Evolutionary conservation across 2,113 vertebrate genomes (phyloP).

Genomic region (Pionites leucogaster): DNA sequence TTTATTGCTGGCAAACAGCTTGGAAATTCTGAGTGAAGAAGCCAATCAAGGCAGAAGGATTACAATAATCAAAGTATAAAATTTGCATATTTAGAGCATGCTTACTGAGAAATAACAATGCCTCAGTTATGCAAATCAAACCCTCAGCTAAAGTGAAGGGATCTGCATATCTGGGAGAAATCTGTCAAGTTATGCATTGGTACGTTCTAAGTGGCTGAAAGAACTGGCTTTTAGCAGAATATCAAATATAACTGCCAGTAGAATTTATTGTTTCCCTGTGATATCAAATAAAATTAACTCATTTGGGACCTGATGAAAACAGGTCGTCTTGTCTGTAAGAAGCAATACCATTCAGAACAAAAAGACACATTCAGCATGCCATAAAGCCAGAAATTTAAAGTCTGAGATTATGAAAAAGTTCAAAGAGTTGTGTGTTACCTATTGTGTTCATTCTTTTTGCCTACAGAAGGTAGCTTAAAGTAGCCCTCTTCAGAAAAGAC

Average conservation of each 20-base stretch:
- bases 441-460: neutral
- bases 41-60: slow-evolving; percentile 31
- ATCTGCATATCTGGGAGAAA: slow-evolving; percentile 52
- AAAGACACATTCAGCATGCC: neutral
- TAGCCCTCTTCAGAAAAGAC: neutral
- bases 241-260: neutral
- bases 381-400: neutral
- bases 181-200: neutral
- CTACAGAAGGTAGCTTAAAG: neutral
- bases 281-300: neutral
- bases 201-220: slow-evolving; percentile 26
- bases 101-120: slow-evolving; percentile 57
- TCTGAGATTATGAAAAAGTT: neutral
- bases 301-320: neutral
- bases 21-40: slow-evolving; percentile 44
- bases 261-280: neutral
- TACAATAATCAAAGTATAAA: slow-evolving; percentile 43
- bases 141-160: neutral
- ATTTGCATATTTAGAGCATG: slow-evolving; percentile 56
- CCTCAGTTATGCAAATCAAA: slow-evolving; percentile 28
- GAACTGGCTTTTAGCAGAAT: neutral
- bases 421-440: neutral
- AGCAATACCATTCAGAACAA: neutral
- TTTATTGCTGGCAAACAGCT: slow-evolving; percentile 11
- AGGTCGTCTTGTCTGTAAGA: neutral